Conservation (phyloP, 2,113 vertebrate species). For the Prionailurus viverrinus region DNA sequence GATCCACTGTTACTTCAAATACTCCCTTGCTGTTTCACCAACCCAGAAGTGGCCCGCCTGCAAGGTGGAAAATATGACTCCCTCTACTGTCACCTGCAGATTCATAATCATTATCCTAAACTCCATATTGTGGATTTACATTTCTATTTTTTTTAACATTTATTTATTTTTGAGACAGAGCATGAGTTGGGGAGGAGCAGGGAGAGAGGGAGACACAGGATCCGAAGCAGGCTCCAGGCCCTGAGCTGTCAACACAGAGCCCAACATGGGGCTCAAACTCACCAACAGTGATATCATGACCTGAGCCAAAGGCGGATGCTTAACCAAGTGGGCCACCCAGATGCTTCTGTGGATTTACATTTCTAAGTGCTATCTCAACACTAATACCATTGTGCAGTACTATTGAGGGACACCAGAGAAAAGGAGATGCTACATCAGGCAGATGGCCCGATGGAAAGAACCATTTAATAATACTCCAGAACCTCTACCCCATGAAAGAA, state of each 20-base stretch:
- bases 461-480: not conserved
- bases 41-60: accelerated
- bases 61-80: not conserved
- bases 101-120: not conserved
- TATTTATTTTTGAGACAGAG: too few relatives aligned
- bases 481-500: not conserved
- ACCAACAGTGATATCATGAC: too few relatives aligned
- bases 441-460: not conserved
- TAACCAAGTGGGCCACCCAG: too few relatives aligned
- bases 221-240: too few relatives aligned
- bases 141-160: not conserved
- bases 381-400: not conserved
- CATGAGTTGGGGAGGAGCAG: too few relatives aligned
- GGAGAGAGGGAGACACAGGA: too few relatives aligned
- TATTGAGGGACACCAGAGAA: not conserved
- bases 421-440: not conserved
- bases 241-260: too few relatives aligned
- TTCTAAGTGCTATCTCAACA: not conserved
- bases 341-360: not conserved
- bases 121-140: not conserved
- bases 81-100: not conserved
- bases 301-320: too few relatives aligned
- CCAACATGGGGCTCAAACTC: too few relatives aligned
- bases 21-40: not conserved
- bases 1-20: not conserved